These are phyloP conservation scores for Psammodynastes pulverulentus DNA, from an alignment of 2,113 vertebrate genomes.

Conservation along the genomic window DNA sequence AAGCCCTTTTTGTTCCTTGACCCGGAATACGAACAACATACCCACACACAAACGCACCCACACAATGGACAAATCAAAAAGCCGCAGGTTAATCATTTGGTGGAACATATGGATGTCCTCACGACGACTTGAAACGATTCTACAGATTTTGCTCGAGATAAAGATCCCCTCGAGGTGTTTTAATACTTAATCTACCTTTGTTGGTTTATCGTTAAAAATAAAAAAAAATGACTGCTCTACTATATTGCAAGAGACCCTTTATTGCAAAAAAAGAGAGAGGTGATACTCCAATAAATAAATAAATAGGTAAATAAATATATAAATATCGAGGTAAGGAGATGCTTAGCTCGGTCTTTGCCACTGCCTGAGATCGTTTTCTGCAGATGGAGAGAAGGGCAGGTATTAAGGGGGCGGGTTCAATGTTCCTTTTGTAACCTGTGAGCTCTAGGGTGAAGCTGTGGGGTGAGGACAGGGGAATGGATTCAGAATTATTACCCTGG, in stretches of 20 bases:
- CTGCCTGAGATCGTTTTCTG: neutral
- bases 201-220: neutral
- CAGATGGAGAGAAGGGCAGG: neutral
- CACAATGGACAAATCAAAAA: neutral
- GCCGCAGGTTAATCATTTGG: neutral
- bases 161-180: slow-evolving; percentile 34
- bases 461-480: too few species aligned
- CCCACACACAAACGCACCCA: neutral
- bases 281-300: neutral
- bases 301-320: neutral
- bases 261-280: slow-evolving; percentile 32
- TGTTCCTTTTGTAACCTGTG: neutral
- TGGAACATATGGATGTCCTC: neutral
- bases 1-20: neutral
- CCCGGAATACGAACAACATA: neutral
- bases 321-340: neutral
- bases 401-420: neutral
- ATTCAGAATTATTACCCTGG: neutral
- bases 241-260: slow-evolving; percentile 56
- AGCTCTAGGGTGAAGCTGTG: neutral
- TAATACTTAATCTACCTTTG: neutral
- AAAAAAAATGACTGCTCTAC: slow-evolving; percentile 49
- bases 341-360: neutral
- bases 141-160: neutral
- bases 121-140: neutral